Evolutionary conservation across 2,888 invertebrate genomes (phyloP).

Genomic region (Diaphora mendica): DNA sequence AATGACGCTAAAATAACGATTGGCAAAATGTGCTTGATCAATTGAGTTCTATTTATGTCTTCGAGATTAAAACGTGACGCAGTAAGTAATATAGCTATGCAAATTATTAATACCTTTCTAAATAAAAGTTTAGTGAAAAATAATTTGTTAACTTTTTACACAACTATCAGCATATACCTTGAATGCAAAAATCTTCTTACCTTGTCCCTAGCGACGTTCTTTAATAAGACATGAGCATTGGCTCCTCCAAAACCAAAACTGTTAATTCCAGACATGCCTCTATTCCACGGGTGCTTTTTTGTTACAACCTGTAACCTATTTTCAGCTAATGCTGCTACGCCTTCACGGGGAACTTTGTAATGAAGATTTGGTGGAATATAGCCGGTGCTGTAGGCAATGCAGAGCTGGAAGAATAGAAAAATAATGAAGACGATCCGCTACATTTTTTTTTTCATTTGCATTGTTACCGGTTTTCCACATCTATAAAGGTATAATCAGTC

Average conservation of each 20-base stretch:
- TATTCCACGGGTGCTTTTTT: constrained; percentile 89
- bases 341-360: constrained; percentile 88
- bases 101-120: no score
- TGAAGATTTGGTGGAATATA: constrained; percentile 95
- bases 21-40: no score
- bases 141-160: not conserved
- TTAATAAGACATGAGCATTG: constrained; percentile 91
- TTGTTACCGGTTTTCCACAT: no score
- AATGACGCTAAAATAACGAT: no score
- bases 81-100: no score
- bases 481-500: no score
- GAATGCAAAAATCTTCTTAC: constrained; percentile 49
- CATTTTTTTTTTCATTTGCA: no score
- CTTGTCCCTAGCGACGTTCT: constrained; percentile 87
- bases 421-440: not conserved
- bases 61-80: no score
- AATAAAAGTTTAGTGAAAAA: not conserved
- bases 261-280: constrained; percentile 93
- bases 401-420: constrained; percentile 73
- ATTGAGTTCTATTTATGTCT: no score
- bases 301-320: constrained; percentile 91
- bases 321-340: constrained; percentile 87
- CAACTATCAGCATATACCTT: not conserved
- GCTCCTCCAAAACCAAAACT: constrained; percentile 98
- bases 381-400: constrained; percentile 93